Evolutionary conservation across 2,113 vertebrate species (phyloP).

Genomic region (Trematomus loennbergii): DNA sequence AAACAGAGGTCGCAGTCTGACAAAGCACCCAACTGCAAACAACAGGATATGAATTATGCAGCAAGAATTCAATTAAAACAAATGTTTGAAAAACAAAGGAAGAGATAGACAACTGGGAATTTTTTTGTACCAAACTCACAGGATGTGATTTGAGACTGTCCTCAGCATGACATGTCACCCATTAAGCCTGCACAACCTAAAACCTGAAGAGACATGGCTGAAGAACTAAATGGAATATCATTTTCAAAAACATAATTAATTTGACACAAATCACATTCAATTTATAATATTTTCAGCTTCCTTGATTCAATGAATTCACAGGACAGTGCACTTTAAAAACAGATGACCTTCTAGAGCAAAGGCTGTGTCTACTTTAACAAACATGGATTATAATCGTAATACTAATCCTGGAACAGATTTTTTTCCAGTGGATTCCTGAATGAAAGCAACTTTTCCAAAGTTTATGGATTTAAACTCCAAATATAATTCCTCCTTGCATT

Average conservation of each 20-base stretch:
- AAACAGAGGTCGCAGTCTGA: constrained; percentile 71
- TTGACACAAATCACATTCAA: constrained; percentile 5
- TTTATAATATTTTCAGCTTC: neutral
- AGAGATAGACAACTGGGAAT: constrained; percentile 66
- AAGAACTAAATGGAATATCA: neutral
- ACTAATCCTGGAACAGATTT: constrained; percentile 8
- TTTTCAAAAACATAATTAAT: neutral
- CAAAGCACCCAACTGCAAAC: constrained; percentile 76
- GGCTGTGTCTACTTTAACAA: constrained; percentile 9
- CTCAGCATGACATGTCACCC: constrained; percentile 57
- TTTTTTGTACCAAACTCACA: constrained; percentile 66
- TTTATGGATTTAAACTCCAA: constrained; percentile 19
- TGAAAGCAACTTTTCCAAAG: neutral
- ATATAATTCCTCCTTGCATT: neutral
- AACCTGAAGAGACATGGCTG: neutral
- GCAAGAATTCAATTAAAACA: constrained; percentile 82
- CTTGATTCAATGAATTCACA: neutral
- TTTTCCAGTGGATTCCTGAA: neutral
- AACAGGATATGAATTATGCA: constrained; percentile 87
- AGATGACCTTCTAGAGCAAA: constrained; percentile 8
- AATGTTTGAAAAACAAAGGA: constrained; percentile 80
- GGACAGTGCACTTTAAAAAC: neutral
- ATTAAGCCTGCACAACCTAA: constrained; percentile 29
- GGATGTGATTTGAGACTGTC: constrained; percentile 75
- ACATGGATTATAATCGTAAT: constrained; percentile 33